A percentile compares a stretch with the other conserved stretches of the same genome.
These are phyloP conservation scores for Anhinga anhinga DNA, from an alignment of 2,113 vertebrate genomes.

Conservation along the genomic window DNA sequence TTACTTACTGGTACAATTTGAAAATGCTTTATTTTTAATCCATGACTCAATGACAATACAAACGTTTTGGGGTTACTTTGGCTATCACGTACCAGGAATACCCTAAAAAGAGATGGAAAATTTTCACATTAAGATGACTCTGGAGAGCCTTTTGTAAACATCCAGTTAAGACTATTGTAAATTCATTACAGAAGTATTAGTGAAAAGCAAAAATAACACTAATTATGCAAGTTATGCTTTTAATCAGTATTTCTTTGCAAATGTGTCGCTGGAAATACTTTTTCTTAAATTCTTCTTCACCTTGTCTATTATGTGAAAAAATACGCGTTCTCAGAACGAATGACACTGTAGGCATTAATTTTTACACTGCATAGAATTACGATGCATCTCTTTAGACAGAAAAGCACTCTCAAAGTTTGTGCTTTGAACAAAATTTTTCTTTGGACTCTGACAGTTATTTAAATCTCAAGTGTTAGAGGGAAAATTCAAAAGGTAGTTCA, in stretches of 20 bases:
- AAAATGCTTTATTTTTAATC: slow-evolving; percentile 97
- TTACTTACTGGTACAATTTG: slow-evolving; percentile 95
- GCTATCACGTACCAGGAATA: slow-evolving; percentile 96
- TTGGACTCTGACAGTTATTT: not conserved
- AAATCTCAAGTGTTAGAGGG: not conserved
- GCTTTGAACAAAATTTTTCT: not conserved
- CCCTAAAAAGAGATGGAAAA: slow-evolving; percentile 76
- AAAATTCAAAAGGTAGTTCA: not conserved
- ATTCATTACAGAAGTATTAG: not conserved
- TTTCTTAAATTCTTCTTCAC: slow-evolving; percentile 15
- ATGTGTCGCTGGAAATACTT: not conserved
- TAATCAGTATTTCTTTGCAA: slow-evolving; percentile 8
- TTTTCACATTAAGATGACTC: slow-evolving; percentile 4
- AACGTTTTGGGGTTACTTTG: slow-evolving; percentile 98
- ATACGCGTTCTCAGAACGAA: slow-evolving; percentile 8
- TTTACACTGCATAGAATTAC: slow-evolving; percentile 25
- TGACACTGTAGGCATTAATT: not conserved
- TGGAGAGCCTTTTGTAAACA: not conserved
- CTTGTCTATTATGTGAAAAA: slow-evolving; percentile 33
- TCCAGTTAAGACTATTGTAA: not conserved
- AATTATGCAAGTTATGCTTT: not conserved
- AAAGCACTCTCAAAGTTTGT: not conserved
- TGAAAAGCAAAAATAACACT: not conserved
- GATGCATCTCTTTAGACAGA: not conserved
- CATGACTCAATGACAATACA: slow-evolving; percentile 93